These are phyloP conservation scores for Cheilosia variabilis DNA, from an alignment of 2,888 invertebrate species.

Conservation along the genomic window DNA sequence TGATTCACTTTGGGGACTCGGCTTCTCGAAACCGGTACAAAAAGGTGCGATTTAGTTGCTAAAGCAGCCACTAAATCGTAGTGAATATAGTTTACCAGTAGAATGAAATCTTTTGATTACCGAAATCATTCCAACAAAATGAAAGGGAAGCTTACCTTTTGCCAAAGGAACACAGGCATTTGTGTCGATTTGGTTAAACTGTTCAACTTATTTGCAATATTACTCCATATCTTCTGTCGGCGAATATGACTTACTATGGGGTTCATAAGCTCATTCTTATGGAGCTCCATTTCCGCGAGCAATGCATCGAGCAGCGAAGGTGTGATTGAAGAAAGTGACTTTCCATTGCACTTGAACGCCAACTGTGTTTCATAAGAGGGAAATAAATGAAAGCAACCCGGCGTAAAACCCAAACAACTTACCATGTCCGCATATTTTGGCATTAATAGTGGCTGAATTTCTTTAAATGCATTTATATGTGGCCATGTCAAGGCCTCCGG, in stretches of 20 bases:
- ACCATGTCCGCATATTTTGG: constrained; percentile 17
- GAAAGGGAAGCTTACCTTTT: constrained; percentile 8
- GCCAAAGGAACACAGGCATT: constrained; percentile 17
- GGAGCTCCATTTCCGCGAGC: too few relatives aligned
- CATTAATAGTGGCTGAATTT: constrained; percentile 2
- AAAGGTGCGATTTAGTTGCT: too few relatives aligned
- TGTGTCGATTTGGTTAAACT: neutral
- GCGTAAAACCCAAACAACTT: neutral
- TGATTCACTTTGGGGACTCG: too few relatives aligned
- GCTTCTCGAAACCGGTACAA: too few relatives aligned
- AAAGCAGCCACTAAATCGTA: too few relatives aligned
- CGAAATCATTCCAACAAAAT: too few relatives aligned
- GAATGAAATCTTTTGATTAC: too few relatives aligned
- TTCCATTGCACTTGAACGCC: neutral
- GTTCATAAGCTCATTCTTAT: too few relatives aligned
- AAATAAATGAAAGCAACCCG: neutral
- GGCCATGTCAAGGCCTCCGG: neutral
- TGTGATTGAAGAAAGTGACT: too few relatives aligned
- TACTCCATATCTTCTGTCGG: constrained; percentile 27
- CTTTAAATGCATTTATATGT: constrained; percentile 3
- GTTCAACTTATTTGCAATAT: constrained; percentile 2
- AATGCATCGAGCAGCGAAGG: too few relatives aligned
- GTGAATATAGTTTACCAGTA: too few relatives aligned
- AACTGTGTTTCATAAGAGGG: neutral
- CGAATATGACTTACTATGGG: neutral